phyloP scores from a whole-genome alignment of 2,888 invertebrate species.

The Blastobasis lacticolella region DNA sequence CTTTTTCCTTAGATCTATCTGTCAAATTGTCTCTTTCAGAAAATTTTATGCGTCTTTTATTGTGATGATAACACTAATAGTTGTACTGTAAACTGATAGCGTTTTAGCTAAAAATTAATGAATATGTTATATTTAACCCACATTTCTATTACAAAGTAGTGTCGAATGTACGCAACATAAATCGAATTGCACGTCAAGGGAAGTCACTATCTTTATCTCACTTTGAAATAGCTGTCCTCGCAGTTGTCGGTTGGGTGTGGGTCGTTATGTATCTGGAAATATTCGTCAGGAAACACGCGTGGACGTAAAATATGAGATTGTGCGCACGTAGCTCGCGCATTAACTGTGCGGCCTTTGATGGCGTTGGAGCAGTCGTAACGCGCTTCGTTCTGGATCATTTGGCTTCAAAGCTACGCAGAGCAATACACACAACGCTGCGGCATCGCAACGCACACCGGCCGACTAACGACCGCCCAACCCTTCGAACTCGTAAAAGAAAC shows the following conservation, averaged over 20 bases:
- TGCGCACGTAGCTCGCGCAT: constrained; percentile 16
- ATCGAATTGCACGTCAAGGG: neutral
- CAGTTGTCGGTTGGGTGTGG: neutral
- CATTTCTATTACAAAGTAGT: too few relatives aligned
- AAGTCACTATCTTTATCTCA: neutral
- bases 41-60: too few relatives aligned
- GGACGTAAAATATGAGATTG: constrained; percentile 15
- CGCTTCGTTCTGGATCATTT: constrained; percentile 20
- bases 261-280: constrained; percentile 7
- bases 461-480: constrained; percentile 19
- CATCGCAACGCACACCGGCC: constrained; percentile 15
- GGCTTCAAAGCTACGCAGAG: constrained; percentile 25
- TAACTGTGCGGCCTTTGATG: constrained; percentile 22
- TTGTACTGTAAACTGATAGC: too few relatives aligned
- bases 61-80: too few relatives aligned
- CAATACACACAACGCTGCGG: constrained; percentile 27
- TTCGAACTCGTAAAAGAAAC: constrained; percentile 24
- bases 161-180: neutral
- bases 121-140: too few relatives aligned
- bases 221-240: constrained; percentile 1
- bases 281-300: constrained; percentile 8
- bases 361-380: constrained; percentile 17
- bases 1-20: too few relatives aligned
- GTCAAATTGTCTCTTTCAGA: too few relatives aligned
- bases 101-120: too few relatives aligned